A percentile compares a stretch with the other conserved stretches of the same genome.
These are phyloP conservation scores for Dryocosmus kuriphilus DNA, from an alignment of 2,888 invertebrate genomes.

Conservation along the genomic window DNA sequence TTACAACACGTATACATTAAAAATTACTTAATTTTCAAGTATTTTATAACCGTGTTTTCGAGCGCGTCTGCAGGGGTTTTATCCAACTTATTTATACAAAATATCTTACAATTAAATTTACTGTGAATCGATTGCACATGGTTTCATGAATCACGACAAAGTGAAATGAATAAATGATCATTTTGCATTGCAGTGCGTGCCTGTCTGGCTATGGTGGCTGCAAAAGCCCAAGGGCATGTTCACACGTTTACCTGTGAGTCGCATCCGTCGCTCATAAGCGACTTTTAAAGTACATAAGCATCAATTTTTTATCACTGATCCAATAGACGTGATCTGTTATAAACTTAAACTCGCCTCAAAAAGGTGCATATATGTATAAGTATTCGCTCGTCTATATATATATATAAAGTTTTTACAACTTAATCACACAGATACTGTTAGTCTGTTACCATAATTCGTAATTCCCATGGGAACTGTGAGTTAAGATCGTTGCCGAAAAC, in stretches of 20 bases:
- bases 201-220: background rate
- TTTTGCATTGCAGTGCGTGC: constrained; percentile 8
- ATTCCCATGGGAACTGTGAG: background rate
- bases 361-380: background rate
- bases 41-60: background rate
- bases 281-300: background rate
- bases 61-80: background rate
- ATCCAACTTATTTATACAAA: background rate
- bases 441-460: no score
- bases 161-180: background rate
- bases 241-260: background rate
- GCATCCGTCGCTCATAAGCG: background rate
- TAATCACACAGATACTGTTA: background rate
- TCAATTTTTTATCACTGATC: background rate
- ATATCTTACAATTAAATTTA: background rate
- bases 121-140: background rate
- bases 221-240: background rate
- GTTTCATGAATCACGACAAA: background rate
- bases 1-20: background rate
- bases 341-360: background rate
- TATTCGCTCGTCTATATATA: background rate
- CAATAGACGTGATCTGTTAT: background rate
- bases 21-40: background rate
- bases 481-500: background rate
- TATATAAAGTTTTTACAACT: background rate